Evolutionary conservation across 2,797 vertebrate species (phyloP).

Genomic region (Dendrocincla tyrannina): DNA sequence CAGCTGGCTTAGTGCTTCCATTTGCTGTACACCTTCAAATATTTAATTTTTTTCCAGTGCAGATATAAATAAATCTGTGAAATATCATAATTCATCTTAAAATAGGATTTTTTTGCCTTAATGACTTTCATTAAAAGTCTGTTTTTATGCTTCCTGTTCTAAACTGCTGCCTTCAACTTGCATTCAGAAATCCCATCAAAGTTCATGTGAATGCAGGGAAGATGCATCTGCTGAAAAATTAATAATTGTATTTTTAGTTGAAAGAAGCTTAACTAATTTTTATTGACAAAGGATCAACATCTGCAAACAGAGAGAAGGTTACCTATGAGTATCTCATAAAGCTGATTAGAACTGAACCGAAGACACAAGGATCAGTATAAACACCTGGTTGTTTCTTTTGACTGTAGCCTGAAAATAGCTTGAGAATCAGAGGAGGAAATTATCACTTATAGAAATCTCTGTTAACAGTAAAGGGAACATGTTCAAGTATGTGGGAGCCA

Average conservation of each 20-base stretch:
- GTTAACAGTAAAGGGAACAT: neutral
- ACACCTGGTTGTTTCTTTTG: neutral
- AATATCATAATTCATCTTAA: neutral
- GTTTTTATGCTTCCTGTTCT: neutral
- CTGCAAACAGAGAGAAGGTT: neutral
- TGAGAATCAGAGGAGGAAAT: neutral
- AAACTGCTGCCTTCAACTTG: neutral
- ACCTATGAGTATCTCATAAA: neutral
- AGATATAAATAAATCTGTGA: neutral
- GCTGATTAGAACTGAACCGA: neutral
- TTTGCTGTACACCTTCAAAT: neutral
- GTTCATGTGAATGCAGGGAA: neutral
- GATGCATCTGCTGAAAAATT: neutral
- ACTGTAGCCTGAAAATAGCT: neutral
- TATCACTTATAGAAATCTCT: neutral
- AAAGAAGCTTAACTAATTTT: neutral
- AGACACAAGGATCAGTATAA: neutral
- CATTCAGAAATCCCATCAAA: neutral
- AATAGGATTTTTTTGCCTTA: neutral
- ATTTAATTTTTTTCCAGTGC: neutral
- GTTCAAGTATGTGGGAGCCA: neutral
- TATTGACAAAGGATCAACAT: neutral
- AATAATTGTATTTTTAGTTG: neutral
- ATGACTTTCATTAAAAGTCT: neutral
- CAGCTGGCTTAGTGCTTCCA: neutral